These are phyloP conservation scores for Chrysaora quinquecirrha DNA, from an alignment of 30 jellyfish, hydroid and myxozoan species.

Conservation along the genomic window DNA sequence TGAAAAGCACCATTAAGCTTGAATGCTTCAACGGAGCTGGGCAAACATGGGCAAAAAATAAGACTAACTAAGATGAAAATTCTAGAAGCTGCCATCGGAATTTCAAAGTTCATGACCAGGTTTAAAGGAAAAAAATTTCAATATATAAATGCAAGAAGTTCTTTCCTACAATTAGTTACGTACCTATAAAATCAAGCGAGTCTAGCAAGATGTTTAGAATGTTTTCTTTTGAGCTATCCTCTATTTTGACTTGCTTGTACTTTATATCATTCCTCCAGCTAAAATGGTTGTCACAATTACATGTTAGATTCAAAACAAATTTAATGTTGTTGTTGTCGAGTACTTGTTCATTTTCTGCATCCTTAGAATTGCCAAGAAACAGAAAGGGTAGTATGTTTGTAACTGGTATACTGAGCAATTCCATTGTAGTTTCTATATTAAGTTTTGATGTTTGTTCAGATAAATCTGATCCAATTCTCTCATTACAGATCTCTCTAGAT, in stretches of 20 bases:
- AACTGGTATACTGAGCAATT: constrained; percentile 69
- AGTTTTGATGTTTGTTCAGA: constrained; percentile 68
- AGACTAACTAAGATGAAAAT: no score
- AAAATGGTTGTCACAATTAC: constrained; percentile 84
- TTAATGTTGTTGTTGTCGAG: constrained; percentile 72
- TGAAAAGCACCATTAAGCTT: no score
- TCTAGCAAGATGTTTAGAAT: constrained; percentile 74
- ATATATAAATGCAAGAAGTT: no score
- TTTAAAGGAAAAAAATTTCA: no score
- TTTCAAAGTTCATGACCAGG: no score
- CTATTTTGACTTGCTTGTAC: constrained; percentile 88
- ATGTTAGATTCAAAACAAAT: constrained; percentile 78
- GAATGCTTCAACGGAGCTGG: no score
- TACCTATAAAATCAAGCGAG: constrained; percentile 89
- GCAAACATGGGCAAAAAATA: no score
- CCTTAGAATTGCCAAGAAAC: constrained; percentile 95
- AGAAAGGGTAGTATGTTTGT: constrained; percentile 82
- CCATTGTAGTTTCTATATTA: constrained; percentile 67
- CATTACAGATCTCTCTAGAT: constrained; percentile 36
- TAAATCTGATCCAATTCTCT: constrained; percentile 46
- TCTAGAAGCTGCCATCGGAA: no score
- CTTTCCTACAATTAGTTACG: no score
- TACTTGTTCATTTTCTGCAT: constrained; percentile 79
- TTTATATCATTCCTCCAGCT: constrained; percentile 65
- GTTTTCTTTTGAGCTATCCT: constrained; percentile 86